Evolutionary conservation across 37 sponge, comb jelly and placozoan species (phyloP), one percentile per base, ranked within the genome.

Genomic region (Dysidea cf. avara): DNA sequence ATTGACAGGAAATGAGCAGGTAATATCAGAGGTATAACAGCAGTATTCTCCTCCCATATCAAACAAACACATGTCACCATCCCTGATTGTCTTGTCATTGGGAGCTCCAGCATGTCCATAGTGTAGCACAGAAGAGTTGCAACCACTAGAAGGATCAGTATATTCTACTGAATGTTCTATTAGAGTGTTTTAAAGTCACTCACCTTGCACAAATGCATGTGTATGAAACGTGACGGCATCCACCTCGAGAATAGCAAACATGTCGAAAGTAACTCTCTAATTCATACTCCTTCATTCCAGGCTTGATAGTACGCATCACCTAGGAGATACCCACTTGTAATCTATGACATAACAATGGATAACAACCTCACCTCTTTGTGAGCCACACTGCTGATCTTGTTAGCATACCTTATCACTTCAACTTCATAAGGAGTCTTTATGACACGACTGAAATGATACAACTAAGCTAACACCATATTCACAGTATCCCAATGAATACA

Each of bases 31-130:
- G 18, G 96, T 77, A 75, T 95, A 99, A 68, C 99, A 92, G 57
- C 71, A 78, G 81, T 99, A 99, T 72, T 99, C 99, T 34, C 87
- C 91, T n/a, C 99, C 99, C 96, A 99, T 99, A 68, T 99, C 99
- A 71, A 92, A 92, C 74, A 99, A 68, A 43, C 93, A 89, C 83
- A 99, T 90, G 79, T 95, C 94, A 2, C 96, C 96, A 66, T 95
- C 91, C 46, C 77, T 28, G 31, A 95, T 66, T 29, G 53, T 72
- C 24, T 69, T 86, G 69, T 90, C 72, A 68, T 99, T 95, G 21
- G 99, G 99, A 50, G 88, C 94, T 21, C 91, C 99, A 38, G 99
- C 93, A 79, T 99, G 99, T 1, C 99, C 99, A 68, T 99, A 99
- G 78, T 99, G 99, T 2, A 99, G 86, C 2, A 75, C 71, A 61